phyloP scores from a whole-genome alignment of 2,888 invertebrate genomes.

The Argyra leucocephala region DNA sequence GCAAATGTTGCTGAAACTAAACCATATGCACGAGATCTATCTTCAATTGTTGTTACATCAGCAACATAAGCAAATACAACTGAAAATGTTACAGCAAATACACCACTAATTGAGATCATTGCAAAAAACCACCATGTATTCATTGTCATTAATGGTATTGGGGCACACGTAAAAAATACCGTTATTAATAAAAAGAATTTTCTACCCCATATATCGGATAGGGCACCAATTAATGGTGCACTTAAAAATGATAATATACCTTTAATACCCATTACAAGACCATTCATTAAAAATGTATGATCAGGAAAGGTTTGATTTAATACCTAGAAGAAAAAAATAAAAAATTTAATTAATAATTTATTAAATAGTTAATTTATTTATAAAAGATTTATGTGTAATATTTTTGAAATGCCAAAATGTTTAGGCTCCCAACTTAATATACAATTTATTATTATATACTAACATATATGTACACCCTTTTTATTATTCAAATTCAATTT shows the following conservation, averaged over 20 bases:
- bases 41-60: constrained; percentile 94
- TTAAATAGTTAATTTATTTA: not conserved
- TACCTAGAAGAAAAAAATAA: constrained; percentile 45
- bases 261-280: constrained; percentile 96
- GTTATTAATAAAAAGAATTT: constrained; percentile 96
- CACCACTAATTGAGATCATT: constrained; percentile 96
- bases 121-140: constrained; percentile 99
- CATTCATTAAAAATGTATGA: constrained; percentile 97
- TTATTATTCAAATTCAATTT: too few species aligned
- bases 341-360: not conserved
- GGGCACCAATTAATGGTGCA: constrained; percentile 92
- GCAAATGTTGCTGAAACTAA: constrained; percentile 98
- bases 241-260: constrained; percentile 95
- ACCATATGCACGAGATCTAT: constrained; percentile 90
- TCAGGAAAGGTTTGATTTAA: constrained; percentile 96
- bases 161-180: constrained; percentile 97
- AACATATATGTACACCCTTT: too few species aligned
- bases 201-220: constrained; percentile 97
- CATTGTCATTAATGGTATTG: constrained; percentile 96
- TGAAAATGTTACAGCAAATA: constrained; percentile 98
- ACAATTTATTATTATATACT: too few species aligned
- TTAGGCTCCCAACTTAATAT: too few species aligned
- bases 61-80: constrained; percentile 99
- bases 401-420: too few species aligned
- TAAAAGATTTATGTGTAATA: not conserved